A percentile compares a stretch with the other conserved stretches of the same genome.
Conservation (phyloP, 2,888 invertebrate species). For the Sicus ferrugineus region DNA sequence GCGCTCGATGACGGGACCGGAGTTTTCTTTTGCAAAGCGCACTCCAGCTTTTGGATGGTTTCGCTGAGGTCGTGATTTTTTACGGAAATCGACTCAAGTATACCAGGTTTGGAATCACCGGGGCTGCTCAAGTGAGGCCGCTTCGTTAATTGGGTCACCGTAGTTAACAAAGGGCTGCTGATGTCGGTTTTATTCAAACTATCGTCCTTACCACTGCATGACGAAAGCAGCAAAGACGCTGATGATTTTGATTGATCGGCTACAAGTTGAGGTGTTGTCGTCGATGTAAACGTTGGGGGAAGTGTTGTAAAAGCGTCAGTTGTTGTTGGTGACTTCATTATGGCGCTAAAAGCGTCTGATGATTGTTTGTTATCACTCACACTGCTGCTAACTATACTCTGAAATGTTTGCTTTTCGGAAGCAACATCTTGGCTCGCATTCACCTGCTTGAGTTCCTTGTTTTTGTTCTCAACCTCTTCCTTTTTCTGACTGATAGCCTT, state of each 20-base stretch:
- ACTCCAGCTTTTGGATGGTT: slow-evolving; percentile 70
- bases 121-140: slow-evolving; percentile 55
- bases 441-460: slow-evolving; percentile 57
- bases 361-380: slow-evolving; percentile 26
- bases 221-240: slow-evolving; percentile 25
- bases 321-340: neutral
- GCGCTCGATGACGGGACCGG: slow-evolving; percentile 44
- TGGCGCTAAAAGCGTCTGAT: neutral
- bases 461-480: slow-evolving; percentile 65
- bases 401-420: slow-evolving; percentile 9
- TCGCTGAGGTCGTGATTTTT: slow-evolving; percentile 71
- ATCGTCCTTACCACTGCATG: neutral
- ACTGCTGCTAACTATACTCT: slow-evolving; percentile 31
- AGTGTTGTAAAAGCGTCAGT: slow-evolving; percentile 23
- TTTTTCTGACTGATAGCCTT: slow-evolving; percentile 69
- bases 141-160: slow-evolving; percentile 39
- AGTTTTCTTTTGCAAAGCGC: slow-evolving; percentile 61
- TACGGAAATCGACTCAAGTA: slow-evolving; percentile 59
- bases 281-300: slow-evolving; percentile 38
- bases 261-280: slow-evolving; percentile 59
- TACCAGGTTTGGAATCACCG: slow-evolving; percentile 60
- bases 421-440: slow-evolving; percentile 59
- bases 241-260: slow-evolving; percentile 43
- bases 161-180: slow-evolving; percentile 8
- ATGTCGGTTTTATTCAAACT: neutral